Percentiles rank a stretch among this genome's conserved stretches.
Evolutionary conservation across 2,888 invertebrate genomes (phyloP).

Genomic region (Andrena bucephala): DNA sequence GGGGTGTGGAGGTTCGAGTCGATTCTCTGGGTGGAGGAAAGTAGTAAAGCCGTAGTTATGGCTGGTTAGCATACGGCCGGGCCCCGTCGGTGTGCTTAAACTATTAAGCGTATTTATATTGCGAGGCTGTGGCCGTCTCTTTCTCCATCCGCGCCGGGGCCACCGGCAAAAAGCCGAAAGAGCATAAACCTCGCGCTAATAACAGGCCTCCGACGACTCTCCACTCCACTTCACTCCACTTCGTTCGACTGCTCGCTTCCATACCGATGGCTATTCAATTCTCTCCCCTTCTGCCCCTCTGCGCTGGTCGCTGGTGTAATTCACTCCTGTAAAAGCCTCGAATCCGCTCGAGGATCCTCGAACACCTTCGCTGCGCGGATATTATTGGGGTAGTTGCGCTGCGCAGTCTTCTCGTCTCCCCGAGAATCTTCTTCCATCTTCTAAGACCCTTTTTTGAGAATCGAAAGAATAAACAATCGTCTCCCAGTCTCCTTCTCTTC

Average conservation of each 20-base stretch:
- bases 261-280: slow-evolving; percentile 53
- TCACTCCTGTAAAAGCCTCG: neutral
- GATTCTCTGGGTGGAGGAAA: slow-evolving; percentile 71
- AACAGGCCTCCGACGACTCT: slow-evolving; percentile 82
- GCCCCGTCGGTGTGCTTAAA: slow-evolving; percentile 83
- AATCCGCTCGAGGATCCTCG: neutral
- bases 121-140: slow-evolving; percentile 80
- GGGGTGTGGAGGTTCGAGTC: slow-evolving; percentile 28
- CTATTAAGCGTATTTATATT: slow-evolving; percentile 85
- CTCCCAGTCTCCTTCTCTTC: slow-evolving; percentile 38
- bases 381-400: too few relatives aligned
- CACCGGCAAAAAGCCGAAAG: slow-evolving; percentile 83
- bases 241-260: slow-evolving; percentile 70
- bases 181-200: slow-evolving; percentile 85
- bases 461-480: neutral
- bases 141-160: slow-evolving; percentile 70
- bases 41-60: slow-evolving; percentile 83
- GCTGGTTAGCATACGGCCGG: slow-evolving; percentile 83
- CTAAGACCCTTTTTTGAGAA: neutral
- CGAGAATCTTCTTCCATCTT: too few relatives aligned
- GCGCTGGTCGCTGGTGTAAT: slow-evolving; percentile 11
- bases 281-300: slow-evolving; percentile 39
- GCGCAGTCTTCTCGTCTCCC: too few relatives aligned
- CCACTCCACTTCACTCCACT: slow-evolving; percentile 79
- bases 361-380: neutral